Conservation (phyloP, 2,888 invertebrate species). For the Lasioglossum lativentre region DNA sequence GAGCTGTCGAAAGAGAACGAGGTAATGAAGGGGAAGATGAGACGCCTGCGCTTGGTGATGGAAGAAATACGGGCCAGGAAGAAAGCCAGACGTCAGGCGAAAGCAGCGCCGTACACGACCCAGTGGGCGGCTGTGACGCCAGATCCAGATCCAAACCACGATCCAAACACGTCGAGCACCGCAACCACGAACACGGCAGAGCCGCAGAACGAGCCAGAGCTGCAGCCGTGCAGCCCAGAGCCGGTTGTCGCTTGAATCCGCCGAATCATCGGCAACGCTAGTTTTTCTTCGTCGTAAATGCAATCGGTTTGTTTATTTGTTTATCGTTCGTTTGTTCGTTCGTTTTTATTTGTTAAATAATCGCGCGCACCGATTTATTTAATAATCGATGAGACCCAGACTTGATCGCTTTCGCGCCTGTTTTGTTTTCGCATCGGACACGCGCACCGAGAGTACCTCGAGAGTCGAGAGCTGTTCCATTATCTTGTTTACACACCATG, state of each 20-base stretch:
- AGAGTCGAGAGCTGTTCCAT: not conserved
- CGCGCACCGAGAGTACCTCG: not conserved
- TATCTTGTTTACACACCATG: constrained; percentile 24
- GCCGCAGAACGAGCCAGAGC: constrained; percentile 81
- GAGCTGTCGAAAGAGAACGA: constrained; percentile 89
- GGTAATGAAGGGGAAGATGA: constrained; percentile 94
- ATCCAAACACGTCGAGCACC: constrained; percentile 77
- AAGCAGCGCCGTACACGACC: constrained; percentile 89
- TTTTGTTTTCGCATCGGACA: not conserved
- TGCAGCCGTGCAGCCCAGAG: constrained; percentile 82
- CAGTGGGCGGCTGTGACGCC: constrained; percentile 84
- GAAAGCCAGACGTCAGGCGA: constrained; percentile 90
- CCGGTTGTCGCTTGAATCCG: constrained; percentile 82
- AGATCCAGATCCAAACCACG: constrained; percentile 83
- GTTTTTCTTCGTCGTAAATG: constrained; percentile 27
- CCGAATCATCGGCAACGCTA: constrained; percentile 24
- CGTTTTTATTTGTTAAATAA: not conserved
- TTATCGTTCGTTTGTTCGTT: not conserved
- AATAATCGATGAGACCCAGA: not conserved
- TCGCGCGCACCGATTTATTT: constrained; percentile 45
- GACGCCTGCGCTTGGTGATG: constrained; percentile 95
- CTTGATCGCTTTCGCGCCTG: constrained; percentile 18
- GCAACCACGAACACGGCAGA: constrained; percentile 76
- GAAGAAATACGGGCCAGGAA: constrained; percentile 92
- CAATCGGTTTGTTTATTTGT: constrained; percentile 28